Evolutionary conservation across 2,888 invertebrate genomes (phyloP), one percentile per base, ranked within the genome.

Genomic region (Folsomia candida): DNA sequence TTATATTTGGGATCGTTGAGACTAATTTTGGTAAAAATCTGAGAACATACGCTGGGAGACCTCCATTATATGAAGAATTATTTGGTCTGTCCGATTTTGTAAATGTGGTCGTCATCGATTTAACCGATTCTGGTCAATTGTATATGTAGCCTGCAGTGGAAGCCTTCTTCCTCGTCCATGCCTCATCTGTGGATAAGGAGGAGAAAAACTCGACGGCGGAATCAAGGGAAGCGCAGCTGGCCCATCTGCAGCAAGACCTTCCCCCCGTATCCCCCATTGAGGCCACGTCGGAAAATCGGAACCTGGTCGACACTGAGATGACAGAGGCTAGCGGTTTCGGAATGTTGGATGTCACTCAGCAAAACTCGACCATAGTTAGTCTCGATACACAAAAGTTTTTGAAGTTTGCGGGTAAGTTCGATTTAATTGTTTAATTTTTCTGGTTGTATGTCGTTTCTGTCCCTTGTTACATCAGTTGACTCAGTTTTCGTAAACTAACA

Each of bases 131-230:
- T n/a, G n/a, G n/a, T n/a, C n/a, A 14, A 54, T 54, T 54, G 18
- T 54, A 20, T 54, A 54, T 63, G 14, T 81, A 89, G 84, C 92
- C 93, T 27, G 91, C 93, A 3, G 93, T 94, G 2, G 94, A 94
- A 84, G 92, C 93, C 14, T 94, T 94, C 85, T 94, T 94, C 86
- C 84, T 94, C 68, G 92, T 93, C 1, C 93, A 94, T 82, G 91
- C 92, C 22, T 89, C 89, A 78, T 83, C 87, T 75, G 85, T 86
- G 82, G 80, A 80, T 69, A 77, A 75, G 62, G 80, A 79, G 60
- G 78, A 79, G 51, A 81, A 79, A 68, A 79, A 76, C 29, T 78
- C 78, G 58, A 70, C 78, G 0, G 71, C 77, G 51, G 83, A 83
- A 75, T 77, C 81, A 1, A 77, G 83, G 47, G 85, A 86, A 76